Evolutionary conservation across 1,140 invertebrate genomes (phyloP).

Genomic region (Drosophila nikananu): DNA sequence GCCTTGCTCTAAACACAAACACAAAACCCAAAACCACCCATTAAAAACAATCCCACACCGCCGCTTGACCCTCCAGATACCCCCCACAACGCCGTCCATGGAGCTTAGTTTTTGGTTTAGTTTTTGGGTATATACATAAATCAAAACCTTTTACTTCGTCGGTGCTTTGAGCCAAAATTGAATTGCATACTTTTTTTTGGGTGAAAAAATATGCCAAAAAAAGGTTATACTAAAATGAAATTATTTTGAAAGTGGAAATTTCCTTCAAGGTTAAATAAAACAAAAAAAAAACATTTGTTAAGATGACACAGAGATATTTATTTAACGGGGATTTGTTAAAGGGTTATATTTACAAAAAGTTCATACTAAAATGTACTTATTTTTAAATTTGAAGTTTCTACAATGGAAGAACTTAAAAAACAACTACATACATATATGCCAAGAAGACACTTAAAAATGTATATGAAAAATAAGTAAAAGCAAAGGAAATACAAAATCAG

Average conservation of each 20-base stretch:
- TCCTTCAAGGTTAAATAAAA: neutral
- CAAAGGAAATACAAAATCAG: neutral
- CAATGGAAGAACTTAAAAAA: too few species aligned
- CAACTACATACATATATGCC: too few species aligned
- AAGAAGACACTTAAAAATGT: too few species aligned
- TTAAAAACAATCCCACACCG: conserved; percentile 6
- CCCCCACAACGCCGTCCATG: neutral
- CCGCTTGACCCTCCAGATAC: neutral
- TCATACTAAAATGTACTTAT: neutral
- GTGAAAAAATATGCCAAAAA: neutral
- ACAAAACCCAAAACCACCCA: conserved; percentile 4
- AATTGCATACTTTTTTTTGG: neutral
- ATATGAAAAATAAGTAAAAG: too few species aligned
- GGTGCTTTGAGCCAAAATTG: neutral
- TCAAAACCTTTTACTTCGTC: conserved; percentile 22
- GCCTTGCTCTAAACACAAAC: conserved; percentile 35
- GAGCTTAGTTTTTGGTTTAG: conserved; percentile 29
- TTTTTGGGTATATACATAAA: conserved; percentile 36
- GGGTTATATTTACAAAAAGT: neutral
- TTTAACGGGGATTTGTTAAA: too few species aligned
- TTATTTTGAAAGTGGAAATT: neutral
- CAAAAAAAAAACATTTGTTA: too few species aligned
- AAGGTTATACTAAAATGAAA: neutral
- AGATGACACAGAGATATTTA: too few species aligned
- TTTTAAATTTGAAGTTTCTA: neutral